phyloP scores from a whole-genome alignment of 2,113 vertebrate species.

The Brachypteracias leptosomus region DNA sequence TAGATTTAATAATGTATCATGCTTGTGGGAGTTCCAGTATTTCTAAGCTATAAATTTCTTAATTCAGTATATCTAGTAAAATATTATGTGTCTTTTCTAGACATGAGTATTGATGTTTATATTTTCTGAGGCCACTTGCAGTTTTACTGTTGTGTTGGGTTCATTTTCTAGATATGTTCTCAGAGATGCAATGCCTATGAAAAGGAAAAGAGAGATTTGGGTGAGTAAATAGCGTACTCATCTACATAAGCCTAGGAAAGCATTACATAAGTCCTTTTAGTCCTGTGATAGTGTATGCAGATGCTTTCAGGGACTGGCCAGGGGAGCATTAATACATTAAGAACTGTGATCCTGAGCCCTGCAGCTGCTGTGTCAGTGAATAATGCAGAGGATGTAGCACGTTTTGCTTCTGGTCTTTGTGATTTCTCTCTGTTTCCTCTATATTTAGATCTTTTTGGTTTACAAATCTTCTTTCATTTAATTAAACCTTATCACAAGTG shows the following conservation, averaged over 20 bases:
- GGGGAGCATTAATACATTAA: not conserved
- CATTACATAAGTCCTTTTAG: not conserved
- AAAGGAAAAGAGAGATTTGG: not conserved
- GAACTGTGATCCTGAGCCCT: not conserved
- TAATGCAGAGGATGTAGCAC: not conserved
- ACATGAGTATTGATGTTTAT: not conserved
- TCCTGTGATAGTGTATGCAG: not conserved
- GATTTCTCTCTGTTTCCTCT: not conserved
- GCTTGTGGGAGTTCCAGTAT: not conserved
- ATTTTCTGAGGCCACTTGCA: not conserved
- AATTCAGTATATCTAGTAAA: not conserved
- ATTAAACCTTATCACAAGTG: not conserved
- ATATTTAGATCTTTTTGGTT: not conserved
- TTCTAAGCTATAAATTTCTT: not conserved
- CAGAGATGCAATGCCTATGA: not conserved
- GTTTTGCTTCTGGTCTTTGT: not conserved
- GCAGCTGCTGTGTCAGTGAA: not conserved
- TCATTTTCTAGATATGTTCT: not conserved
- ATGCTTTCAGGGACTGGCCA: not conserved
- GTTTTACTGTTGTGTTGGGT: not conserved
- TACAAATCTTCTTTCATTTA: not conserved
- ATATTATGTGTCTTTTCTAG: not conserved
- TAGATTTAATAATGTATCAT: not conserved
- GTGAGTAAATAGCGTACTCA: not conserved
- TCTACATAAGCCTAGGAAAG: not conserved